Conservation (phyloP, 2,888 invertebrate genomes). For the Steinernema carpocapsae region DNA sequence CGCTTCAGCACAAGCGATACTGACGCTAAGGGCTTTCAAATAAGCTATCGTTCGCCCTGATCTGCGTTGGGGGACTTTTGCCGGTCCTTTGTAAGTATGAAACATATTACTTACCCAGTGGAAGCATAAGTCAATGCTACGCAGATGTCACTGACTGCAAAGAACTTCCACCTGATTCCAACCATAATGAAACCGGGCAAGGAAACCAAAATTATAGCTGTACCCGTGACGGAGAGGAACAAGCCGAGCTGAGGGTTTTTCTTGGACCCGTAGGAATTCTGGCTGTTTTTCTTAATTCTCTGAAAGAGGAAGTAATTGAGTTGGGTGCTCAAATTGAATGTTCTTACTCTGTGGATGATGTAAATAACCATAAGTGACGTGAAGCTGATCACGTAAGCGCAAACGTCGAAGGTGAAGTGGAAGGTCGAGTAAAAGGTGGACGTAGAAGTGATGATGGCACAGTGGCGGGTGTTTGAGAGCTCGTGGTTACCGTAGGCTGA, state of each 20-base stretch:
- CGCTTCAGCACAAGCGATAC: too few species aligned
- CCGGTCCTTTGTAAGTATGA: too few species aligned
- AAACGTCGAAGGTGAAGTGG: slow-evolving; percentile 54
- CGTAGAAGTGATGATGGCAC: slow-evolving; percentile 61
- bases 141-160: slow-evolving; percentile 33
- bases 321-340: not conserved
- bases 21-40: too few species aligned
- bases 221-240: slow-evolving; percentile 23
- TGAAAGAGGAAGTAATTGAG: not conserved
- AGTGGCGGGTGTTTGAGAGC: slow-evolving; percentile 49
- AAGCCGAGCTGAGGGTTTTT: slow-evolving; percentile 22
- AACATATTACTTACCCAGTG: not conserved
- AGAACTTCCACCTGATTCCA: slow-evolving; percentile 34
- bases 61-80: too few species aligned
- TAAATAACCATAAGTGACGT: slow-evolving; percentile 48
- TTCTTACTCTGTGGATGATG: slow-evolving; percentile 41
- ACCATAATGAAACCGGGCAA: slow-evolving; percentile 38
- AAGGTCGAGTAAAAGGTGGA: slow-evolving; percentile 55
- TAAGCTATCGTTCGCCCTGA: too few species aligned
- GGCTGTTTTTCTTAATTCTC: not conserved
- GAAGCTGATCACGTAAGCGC: slow-evolving; percentile 55
- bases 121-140: slow-evolving; percentile 37
- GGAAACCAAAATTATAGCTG: slow-evolving; percentile 33
- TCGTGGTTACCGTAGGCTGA: slow-evolving; percentile 41
- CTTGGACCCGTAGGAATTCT: not conserved